Evolutionary conservation across 2,797 vertebrate species (phyloP).

Genomic region (Nannoperca australis): DNA sequence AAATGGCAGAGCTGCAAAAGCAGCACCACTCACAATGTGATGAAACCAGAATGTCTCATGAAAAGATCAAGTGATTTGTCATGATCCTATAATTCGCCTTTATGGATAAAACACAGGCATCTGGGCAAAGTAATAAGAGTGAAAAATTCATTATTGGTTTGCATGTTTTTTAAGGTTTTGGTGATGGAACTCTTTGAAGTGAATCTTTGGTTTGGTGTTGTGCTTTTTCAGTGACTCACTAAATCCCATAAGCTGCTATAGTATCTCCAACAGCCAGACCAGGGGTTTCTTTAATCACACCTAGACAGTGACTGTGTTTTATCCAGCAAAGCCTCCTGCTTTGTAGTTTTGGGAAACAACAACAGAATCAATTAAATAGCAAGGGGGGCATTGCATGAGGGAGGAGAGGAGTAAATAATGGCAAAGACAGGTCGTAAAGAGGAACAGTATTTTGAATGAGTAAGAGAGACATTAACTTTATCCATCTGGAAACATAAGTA

Average conservation of each 20-base stretch:
- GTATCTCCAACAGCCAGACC: slow-evolving; percentile 84
- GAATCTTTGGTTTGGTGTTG: slow-evolving; percentile 64
- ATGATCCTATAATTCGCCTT: slow-evolving; percentile 52
- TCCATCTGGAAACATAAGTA: slow-evolving; percentile 25
- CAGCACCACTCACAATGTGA: slow-evolving; percentile 35
- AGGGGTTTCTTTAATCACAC: slow-evolving; percentile 78
- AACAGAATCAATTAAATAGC: slow-evolving; percentile 75
- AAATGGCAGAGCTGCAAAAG: slow-evolving; percentile 53
- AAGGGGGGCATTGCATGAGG: slow-evolving; percentile 47
- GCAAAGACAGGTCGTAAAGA: slow-evolving; percentile 40
- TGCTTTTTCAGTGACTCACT: slow-evolving; percentile 71
- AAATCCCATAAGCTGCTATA: slow-evolving; percentile 82
- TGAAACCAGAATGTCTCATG: slow-evolving; percentile 23
- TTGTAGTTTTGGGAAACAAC: slow-evolving; percentile 76
- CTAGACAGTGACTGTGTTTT: slow-evolving; percentile 76
- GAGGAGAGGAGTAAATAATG: slow-evolving; percentile 48
- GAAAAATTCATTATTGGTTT: slow-evolving; percentile 58
- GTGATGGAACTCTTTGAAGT: slow-evolving; percentile 75
- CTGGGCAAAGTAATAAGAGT: slow-evolving; percentile 40
- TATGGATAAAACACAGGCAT: slow-evolving; percentile 39
- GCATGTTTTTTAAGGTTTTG: slow-evolving; percentile 65
- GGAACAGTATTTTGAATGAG: slow-evolving; percentile 29
- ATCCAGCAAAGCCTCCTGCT: slow-evolving; percentile 69
- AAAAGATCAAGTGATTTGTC: slow-evolving; percentile 54
- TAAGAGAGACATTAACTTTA: slow-evolving; percentile 23